A percentile compares a stretch with the other conserved stretches of the same genome.
Conservation (phyloP, 1,140 invertebrate species). For the Zaprionus lachaisei region DNA sequence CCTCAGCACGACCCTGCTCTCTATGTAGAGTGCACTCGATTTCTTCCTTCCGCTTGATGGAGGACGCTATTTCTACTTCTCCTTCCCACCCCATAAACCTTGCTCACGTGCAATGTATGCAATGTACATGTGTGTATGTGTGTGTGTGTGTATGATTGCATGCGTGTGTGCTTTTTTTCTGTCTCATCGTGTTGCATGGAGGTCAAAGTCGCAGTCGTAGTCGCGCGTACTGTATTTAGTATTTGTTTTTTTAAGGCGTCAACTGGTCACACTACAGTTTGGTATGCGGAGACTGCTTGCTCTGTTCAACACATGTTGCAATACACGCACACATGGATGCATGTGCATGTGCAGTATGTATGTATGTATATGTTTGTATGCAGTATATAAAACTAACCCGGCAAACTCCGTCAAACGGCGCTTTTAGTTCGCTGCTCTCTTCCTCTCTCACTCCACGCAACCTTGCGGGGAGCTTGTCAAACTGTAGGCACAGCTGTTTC, state of each 20-base stretch:
- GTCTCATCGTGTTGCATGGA: conserved; percentile 32
- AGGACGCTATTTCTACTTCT: conserved; percentile 11
- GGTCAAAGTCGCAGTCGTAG: conserved; percentile 32
- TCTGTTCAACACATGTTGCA: conserved; percentile 30
- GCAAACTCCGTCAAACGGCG: conserved; percentile 61
- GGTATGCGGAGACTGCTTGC: conserved; percentile 3
- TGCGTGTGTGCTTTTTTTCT: conserved; percentile 1
- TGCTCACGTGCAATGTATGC: conserved; percentile 63
- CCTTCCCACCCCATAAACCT: neutral
- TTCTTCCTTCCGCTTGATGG: conserved; percentile 61
- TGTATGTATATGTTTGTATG: neutral
- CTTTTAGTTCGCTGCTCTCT: conserved; percentile 37
- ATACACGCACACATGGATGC: neutral
- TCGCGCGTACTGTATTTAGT: conserved; percentile 26
- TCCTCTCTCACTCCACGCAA: conserved; percentile 10
- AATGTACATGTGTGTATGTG: neutral
- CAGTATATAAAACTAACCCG: conserved; percentile 64
- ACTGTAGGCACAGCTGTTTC: conserved; percentile 63
- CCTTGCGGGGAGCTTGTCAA: conserved; percentile 46
- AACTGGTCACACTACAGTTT: conserved; percentile 48
- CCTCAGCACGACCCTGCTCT: conserved; percentile 21
- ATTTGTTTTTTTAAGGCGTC: conserved; percentile 1
- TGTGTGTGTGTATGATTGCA: neutral
- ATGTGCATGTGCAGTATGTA: neutral
- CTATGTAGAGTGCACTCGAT: conserved; percentile 34